A percentile compares a stretch with the other conserved stretches of the same genome.
phyloP scores from a whole-genome alignment of 1,140 invertebrate genomes.

The Neocloeon triangulifer region DNA sequence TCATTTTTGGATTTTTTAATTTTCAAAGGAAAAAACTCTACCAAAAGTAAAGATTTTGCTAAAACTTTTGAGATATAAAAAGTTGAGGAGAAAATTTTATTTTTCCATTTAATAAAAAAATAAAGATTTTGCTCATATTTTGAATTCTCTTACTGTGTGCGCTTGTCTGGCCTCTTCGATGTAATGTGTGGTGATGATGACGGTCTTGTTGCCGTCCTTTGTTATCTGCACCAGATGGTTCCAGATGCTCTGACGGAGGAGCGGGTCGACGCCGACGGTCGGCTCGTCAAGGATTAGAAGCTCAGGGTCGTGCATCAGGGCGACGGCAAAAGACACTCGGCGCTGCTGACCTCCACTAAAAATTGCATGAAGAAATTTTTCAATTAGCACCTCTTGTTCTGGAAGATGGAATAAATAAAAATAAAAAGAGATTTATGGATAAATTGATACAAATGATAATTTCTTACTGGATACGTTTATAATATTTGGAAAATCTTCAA shows the following conservation, averaged over 20 bases:
- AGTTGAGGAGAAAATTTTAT: no score
- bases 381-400: no score
- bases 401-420: no score
- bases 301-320: conserved; percentile 79
- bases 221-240: conserved; percentile 70
- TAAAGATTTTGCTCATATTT: conserved; percentile 2
- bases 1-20: no score
- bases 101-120: conserved; percentile 46
- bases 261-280: conserved; percentile 79
- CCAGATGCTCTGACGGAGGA: conserved; percentile 81
- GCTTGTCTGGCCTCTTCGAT: conserved; percentile 81
- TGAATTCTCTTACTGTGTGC: conserved; percentile 38
- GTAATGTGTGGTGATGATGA: conserved; percentile 87
- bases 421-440: no score
- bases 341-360: conserved; percentile 77
- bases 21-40: no score
- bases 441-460: no score
- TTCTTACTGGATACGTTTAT: no score
- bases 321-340: conserved; percentile 77
- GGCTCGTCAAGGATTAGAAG: conserved; percentile 86
- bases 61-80: no score
- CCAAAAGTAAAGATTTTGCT: no score
- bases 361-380: no score
- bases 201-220: conserved; percentile 56
- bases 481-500: no score